Conservation (phyloP, 2,113 vertebrate genomes). For the Nesoenas mayeri region DNA sequence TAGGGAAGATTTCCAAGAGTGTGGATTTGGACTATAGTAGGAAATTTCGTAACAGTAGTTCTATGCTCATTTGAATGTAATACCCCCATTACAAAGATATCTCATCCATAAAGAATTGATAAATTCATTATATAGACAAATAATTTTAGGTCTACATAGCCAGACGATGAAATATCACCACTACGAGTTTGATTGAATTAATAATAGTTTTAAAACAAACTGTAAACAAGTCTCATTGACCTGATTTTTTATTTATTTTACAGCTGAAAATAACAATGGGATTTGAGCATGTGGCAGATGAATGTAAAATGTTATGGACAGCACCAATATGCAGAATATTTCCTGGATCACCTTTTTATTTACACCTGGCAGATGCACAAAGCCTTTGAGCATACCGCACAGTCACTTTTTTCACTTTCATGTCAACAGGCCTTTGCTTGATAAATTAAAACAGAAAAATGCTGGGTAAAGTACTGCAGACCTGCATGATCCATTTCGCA, state of each 20-base stretch:
- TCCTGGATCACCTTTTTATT: conserved; percentile 28
- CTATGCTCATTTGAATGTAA: neutral
- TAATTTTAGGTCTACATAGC: neutral
- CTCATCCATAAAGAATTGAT: neutral
- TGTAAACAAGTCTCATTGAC: neutral
- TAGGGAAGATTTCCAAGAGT: neutral
- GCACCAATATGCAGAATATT: neutral
- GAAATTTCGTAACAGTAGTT: neutral
- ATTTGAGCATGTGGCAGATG: neutral
- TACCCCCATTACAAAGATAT: neutral
- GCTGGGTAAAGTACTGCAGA: conserved; percentile 3
- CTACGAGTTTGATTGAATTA: neutral
- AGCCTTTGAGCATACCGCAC: conserved; percentile 51
- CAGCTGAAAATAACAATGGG: neutral
- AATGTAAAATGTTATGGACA: conserved; percentile 32
- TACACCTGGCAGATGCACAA: conserved; percentile 45
- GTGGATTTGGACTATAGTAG: neutral
- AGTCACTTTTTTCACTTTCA: conserved; percentile 70
- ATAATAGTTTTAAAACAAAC: neutral
- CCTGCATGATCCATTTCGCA: conserved; percentile 54
- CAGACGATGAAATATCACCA: neutral
- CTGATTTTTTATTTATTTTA: neutral
- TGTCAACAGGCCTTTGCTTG: conserved; percentile 69
- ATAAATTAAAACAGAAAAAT: conserved; percentile 76
- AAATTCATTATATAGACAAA: conserved; percentile 19